Evolutionary conservation across 2,888 invertebrate species (phyloP).

Genomic region (Marasmarcha lunaedactyla): DNA sequence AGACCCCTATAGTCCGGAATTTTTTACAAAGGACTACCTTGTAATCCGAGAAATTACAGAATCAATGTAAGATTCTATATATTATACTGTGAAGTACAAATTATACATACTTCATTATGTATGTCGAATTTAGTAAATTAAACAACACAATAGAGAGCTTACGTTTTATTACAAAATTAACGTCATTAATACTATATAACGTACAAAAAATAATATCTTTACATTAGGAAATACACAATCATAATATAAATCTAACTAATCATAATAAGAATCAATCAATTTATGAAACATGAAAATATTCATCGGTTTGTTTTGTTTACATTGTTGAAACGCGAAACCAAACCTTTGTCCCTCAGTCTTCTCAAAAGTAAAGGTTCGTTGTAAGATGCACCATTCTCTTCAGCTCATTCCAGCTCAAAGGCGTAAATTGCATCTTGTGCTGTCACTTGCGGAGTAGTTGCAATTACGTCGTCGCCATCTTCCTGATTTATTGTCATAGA

Average conservation of each 20-base stretch:
- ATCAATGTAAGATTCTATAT: neutral
- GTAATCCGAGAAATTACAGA: too few relatives aligned
- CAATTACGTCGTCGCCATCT: conserved; percentile 22
- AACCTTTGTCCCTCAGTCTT: conserved; percentile 5
- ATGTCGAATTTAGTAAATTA: conserved; percentile 4
- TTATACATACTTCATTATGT: neutral
- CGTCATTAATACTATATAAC: neutral
- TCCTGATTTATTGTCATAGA: too few relatives aligned
- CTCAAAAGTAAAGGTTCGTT: too few relatives aligned
- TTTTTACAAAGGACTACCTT: too few relatives aligned
- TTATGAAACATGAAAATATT: too few relatives aligned
- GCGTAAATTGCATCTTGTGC: conserved; percentile 16
- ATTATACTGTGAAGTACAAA: conserved; percentile 3
- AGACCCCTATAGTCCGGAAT: too few relatives aligned
- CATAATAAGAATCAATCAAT: too few relatives aligned
- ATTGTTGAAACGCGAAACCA: too few relatives aligned
- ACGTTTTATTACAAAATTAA: conserved; percentile 3
- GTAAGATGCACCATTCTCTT: conserved; percentile 20
- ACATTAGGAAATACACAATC: too few relatives aligned
- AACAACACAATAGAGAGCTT: conserved; percentile 3
- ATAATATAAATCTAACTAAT: too few relatives aligned
- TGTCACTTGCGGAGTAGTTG: conserved; percentile 18
- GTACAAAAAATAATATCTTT: too few relatives aligned
- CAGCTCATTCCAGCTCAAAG: conserved; percentile 24
- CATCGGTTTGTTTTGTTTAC: too few relatives aligned